A percentile compares a stretch with the other conserved stretches of the same genome.
Conservation (phyloP, 2,888 invertebrate genomes). For the Dorcus hopei region DNA sequence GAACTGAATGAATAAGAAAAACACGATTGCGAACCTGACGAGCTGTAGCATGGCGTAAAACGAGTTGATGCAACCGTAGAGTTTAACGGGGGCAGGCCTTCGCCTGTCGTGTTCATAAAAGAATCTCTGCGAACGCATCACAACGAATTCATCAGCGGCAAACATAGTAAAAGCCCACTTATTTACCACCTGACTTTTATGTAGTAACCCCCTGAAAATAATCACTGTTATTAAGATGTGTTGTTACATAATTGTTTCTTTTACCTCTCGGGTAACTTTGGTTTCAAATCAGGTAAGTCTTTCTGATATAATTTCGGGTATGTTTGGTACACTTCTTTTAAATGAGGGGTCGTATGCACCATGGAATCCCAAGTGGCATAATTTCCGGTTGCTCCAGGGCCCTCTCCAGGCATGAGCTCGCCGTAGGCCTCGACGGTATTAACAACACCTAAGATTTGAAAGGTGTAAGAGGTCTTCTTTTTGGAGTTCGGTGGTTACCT, state of each 20-base stretch:
- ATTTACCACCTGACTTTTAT: slow-evolving; percentile 22
- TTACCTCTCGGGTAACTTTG: slow-evolving; percentile 51
- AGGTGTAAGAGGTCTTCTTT: neutral
- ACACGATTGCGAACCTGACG: slow-evolving; percentile 58
- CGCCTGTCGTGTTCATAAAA: slow-evolving; percentile 64
- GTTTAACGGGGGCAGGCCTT: slow-evolving; percentile 75
- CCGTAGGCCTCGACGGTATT: slow-evolving; percentile 76
- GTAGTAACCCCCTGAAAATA: slow-evolving; percentile 16
- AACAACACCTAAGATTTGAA: slow-evolving; percentile 55
- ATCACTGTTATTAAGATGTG: neutral
- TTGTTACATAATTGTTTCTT: neutral
- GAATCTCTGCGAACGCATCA: slow-evolving; percentile 74
- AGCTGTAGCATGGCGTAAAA: slow-evolving; percentile 53
- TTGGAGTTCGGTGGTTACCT: slow-evolving; percentile 48
- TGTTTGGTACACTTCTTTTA: slow-evolving; percentile 60
- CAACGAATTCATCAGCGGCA: slow-evolving; percentile 79
- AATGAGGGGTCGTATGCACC: slow-evolving; percentile 69
- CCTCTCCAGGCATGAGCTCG: slow-evolving; percentile 37
- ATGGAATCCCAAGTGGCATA: slow-evolving; percentile 89
- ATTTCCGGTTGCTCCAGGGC: slow-evolving; percentile 55
- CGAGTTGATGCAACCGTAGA: slow-evolving; percentile 59
- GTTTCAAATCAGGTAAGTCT: slow-evolving; percentile 61
- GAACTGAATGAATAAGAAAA: slow-evolving; percentile 60
- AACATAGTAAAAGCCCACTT: slow-evolving; percentile 64
- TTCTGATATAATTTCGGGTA: slow-evolving; percentile 66